Conservation (phyloP, 2,888 invertebrate genomes). For the Tetropium fuscum region DNA sequence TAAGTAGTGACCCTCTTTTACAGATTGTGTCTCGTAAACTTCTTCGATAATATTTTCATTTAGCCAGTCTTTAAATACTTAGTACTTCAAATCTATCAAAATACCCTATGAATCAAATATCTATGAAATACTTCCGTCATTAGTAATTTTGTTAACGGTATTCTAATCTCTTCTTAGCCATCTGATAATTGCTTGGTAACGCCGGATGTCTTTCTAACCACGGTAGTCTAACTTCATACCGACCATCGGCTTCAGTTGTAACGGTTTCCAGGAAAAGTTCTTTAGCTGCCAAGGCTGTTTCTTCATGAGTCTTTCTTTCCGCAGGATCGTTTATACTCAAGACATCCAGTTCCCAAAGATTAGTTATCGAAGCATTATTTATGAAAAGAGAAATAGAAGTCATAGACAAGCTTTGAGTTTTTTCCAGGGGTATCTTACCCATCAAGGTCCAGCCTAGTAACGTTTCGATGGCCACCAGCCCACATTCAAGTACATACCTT, state of each 20-base stretch:
- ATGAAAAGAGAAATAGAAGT: conserved; percentile 2
- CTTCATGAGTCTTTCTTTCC: conserved; percentile 12
- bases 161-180: conserved; percentile 33
- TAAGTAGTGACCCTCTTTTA: conserved; percentile 31
- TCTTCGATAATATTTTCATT: conserved; percentile 13
- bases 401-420: not conserved
- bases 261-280: too few relatives aligned
- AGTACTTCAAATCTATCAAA: too few relatives aligned
- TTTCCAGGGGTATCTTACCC: conserved; percentile 20
- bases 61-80: conserved; percentile 25
- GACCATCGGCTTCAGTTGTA: conserved; percentile 15
- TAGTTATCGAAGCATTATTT: not conserved
- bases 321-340: conserved; percentile 26
- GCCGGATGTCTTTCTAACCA: conserved; percentile 37
- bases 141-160: too few relatives aligned
- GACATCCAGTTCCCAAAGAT: conserved; percentile 29
- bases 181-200: conserved; percentile 27
- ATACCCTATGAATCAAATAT: conserved; percentile 21
- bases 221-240: conserved; percentile 37
- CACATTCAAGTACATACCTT: conserved; percentile 28
- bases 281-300: conserved; percentile 22
- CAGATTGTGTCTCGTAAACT: conserved; percentile 29
- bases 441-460: conserved; percentile 20
- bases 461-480: conserved; percentile 22
- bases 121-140: too few relatives aligned